These are phyloP conservation scores for Aplodontia rufa DNA, from an alignment of 2,113 vertebrate species.

Conservation along the genomic window DNA sequence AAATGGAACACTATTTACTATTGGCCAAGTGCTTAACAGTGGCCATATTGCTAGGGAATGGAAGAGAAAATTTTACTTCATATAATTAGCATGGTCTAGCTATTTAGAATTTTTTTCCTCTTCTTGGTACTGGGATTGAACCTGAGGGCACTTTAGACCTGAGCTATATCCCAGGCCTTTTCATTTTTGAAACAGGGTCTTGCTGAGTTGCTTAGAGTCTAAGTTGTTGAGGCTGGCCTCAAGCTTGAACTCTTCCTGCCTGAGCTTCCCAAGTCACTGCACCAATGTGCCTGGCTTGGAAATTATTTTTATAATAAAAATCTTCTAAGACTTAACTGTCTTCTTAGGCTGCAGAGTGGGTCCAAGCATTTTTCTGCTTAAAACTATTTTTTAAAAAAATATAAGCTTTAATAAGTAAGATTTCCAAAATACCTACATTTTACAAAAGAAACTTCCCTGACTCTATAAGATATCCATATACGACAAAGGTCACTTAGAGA, in stretches of 20 bases:
- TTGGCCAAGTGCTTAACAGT: not conserved
- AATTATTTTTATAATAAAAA: not conserved
- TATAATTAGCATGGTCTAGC: not conserved
- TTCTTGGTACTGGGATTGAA: too few relatives aligned
- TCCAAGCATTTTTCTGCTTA: not conserved
- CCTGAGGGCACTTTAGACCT: too few relatives aligned
- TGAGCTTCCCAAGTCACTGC: too few relatives aligned
- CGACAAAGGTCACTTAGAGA: not conserved
- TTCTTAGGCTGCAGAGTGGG: not conserved
- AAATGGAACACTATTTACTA: not conserved
- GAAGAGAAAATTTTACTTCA: not conserved
- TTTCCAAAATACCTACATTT: not conserved
- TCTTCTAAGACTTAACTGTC: not conserved
- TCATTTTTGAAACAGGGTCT: too few relatives aligned
- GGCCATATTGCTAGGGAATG: not conserved
- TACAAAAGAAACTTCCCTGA: not conserved
- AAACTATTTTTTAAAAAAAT: not conserved
- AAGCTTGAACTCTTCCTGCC: too few relatives aligned
- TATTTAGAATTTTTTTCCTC: not conserved
- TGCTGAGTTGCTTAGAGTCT: too few relatives aligned
- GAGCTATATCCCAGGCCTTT: too few relatives aligned
- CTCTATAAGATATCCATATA: not conserved
- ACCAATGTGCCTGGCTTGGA: not conserved
- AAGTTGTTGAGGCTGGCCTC: too few relatives aligned
- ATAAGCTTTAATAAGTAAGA: not conserved